A percentile compares a stretch with the other conserved stretches of the same genome.
These are phyloP conservation scores for Monopterus albus DNA, from an alignment of 2,113 vertebrate species.

Conservation along the genomic window DNA sequence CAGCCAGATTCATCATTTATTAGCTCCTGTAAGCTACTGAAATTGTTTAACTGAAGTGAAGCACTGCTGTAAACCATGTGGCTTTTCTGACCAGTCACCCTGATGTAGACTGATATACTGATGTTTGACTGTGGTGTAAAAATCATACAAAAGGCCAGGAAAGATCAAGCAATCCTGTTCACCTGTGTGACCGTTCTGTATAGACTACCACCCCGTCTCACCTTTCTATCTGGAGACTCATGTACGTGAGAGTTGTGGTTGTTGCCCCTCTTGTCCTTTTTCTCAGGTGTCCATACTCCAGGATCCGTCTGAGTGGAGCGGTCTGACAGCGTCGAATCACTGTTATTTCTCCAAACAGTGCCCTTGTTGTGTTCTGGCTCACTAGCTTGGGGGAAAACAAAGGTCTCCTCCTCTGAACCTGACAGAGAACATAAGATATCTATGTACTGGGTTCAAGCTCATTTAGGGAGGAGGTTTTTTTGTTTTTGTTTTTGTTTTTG, in stretches of 20 bases:
- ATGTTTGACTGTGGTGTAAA: too few relatives aligned
- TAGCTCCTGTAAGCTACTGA: too few relatives aligned
- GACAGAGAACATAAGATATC: neutral
- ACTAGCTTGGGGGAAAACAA: conserved; percentile 78
- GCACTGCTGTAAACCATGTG: too few relatives aligned
- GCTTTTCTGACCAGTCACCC: too few relatives aligned
- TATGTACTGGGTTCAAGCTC: neutral
- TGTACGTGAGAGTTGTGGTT: conserved; percentile 48
- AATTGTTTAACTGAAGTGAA: too few relatives aligned
- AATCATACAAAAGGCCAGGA: neutral
- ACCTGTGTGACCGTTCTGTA: neutral
- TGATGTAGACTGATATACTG: too few relatives aligned
- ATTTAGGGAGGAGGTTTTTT: neutral
- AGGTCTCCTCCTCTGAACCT: conserved; percentile 85
- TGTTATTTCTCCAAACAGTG: conserved; percentile 21
- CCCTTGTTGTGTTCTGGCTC: conserved; percentile 69
- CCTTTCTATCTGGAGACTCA: conserved; percentile 59
- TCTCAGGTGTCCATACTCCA: conserved; percentile 72
- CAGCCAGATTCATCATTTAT: too few relatives aligned
- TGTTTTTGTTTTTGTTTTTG: neutral
- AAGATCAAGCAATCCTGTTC: neutral
- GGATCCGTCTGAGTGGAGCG: conserved; percentile 82
- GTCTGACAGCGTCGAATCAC: conserved; percentile 55
- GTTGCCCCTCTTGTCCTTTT: conserved; percentile 60
- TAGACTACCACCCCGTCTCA: conserved; percentile 11